Evolutionary conservation across 2,888 invertebrate species (phyloP), one percentile per base, ranked within the genome.

Genomic region (Cephus pygmeus): DNA sequence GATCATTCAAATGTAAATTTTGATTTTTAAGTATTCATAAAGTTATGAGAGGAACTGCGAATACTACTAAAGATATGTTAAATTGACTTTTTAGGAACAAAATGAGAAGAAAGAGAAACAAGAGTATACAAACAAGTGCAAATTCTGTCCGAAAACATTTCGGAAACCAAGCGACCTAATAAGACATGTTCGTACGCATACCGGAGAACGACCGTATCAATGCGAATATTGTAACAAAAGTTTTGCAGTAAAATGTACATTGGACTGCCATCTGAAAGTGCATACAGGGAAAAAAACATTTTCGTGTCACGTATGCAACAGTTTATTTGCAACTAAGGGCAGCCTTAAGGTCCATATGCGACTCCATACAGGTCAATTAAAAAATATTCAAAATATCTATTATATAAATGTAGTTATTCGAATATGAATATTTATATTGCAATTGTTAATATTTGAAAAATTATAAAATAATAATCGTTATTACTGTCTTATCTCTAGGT

Each of bases 261-360:
- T 95, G 68, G 93, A 94, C 84, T 93, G 93, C 11, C 95, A 95
- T 85, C 89, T 93, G 81, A 92, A 93, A 83, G 94, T 94, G 9
- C 95, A 95, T 84, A 92, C 92, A 1, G 92, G 92, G 1, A 92
- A 91, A 73, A 94, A 94, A 87, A 92, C 93, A 31, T 94, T 93
- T 84, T 92, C 92, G 74, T 95, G 95, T 85, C 92, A 93, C 73
- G 92, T 95, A 35, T 95, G 95, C 87, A 93, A 93, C 82, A 92
- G 93, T 71, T 90, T 92, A 78, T 95, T 95, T 85, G 93, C 94
- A 1, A 94, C 94, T 0, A 94, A 94, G 87, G 94, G 95, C 12
- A 94, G 94, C 84, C 90, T 95, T 11, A 94, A 94, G 85, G 93
- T 95, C 11, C 95, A 95, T 88, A 94, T 95, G 94, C 92, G 94